Evolutionary conservation across 1,140 invertebrate genomes (phyloP), one percentile per base, ranked within the genome.

Genomic region (Drosophila rufa): DNA sequence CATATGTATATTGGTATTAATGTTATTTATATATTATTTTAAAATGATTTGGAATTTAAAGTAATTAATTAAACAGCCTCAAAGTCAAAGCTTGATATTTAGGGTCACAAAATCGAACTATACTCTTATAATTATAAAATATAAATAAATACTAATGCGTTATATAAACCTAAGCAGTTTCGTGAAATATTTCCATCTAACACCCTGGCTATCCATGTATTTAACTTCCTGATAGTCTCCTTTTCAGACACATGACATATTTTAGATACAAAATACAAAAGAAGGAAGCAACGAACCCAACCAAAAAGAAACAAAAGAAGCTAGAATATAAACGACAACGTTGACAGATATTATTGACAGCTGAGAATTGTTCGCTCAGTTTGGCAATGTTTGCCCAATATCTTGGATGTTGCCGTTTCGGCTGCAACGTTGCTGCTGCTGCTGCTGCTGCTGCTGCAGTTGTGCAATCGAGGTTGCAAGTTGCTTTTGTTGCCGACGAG

Each of bases 261-360:
- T 66, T 62, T 27, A 33, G 59, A 65, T 47, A 60, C 5, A 33
- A 48, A 47, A 48, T 40, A 65, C 36, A 33, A 48, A 65, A 25
- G 33, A 62, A 53, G 40, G 12, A n/a, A 48, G 19, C 47, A 40
- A 33, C 30, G 40, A 45, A 27, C 11, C 22, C 8, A 7, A 7
- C 40, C 27, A n/a, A 19, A 4, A 17, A 9, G 19, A 62, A 46
- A 68, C 59, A 33, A 57, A 69, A 73, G 55, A 38, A 42, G 14
- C 40, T 33, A 66, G 62, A 36, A 45, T 61, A 25, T 64, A 46
- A 56, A 53, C 60, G 61, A 53, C 59, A 57, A 62, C 47, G 67
- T 46, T 58, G 84, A 86, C 73, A 87, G 79, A 86, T 74, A 91
- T 77, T 90, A 90, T 90, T 90, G 85, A 90, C 85, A 90, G 85